Evolutionary conservation across 2,888 invertebrate species (phyloP).

Genomic region (Cordilura impudica): DNA sequence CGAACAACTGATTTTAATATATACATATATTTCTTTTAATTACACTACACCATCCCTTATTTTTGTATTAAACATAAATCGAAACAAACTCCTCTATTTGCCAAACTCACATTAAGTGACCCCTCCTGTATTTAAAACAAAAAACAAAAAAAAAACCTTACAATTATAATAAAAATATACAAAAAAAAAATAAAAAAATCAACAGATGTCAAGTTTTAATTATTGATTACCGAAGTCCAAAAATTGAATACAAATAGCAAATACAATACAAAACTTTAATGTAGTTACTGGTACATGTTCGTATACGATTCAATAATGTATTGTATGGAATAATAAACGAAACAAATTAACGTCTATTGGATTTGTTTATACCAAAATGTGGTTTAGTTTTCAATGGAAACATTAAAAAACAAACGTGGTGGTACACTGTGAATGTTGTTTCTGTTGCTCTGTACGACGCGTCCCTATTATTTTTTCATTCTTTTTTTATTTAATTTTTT

Average conservation of each 20-base stretch:
- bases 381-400: constrained; percentile 56
- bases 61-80: neutral
- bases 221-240: constrained; percentile 44
- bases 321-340: constrained; percentile 30
- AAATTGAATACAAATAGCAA: neutral
- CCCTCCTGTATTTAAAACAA: constrained; percentile 29
- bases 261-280: constrained; percentile 1
- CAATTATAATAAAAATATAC: neutral
- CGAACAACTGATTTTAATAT: too few relatives aligned
- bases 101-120: constrained; percentile 54
- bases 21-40: too few relatives aligned
- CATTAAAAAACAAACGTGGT: constrained; percentile 31
- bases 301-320: constrained; percentile 26
- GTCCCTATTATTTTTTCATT: constrained; percentile 41
- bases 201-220: constrained; percentile 59
- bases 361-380: constrained; percentile 59
- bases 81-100: constrained; percentile 48
- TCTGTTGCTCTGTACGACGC: constrained; percentile 35
- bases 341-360: constrained; percentile 57
- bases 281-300: too few relatives aligned
- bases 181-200: constrained; percentile 36
- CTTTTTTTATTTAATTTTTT: too few relatives aligned
- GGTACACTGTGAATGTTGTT: constrained; percentile 8
- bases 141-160: neutral
- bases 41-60: neutral